Base-by-base conservation (phyloP, 2,888 invertebrate genomes). In the Drosophila leonis region DNA sequence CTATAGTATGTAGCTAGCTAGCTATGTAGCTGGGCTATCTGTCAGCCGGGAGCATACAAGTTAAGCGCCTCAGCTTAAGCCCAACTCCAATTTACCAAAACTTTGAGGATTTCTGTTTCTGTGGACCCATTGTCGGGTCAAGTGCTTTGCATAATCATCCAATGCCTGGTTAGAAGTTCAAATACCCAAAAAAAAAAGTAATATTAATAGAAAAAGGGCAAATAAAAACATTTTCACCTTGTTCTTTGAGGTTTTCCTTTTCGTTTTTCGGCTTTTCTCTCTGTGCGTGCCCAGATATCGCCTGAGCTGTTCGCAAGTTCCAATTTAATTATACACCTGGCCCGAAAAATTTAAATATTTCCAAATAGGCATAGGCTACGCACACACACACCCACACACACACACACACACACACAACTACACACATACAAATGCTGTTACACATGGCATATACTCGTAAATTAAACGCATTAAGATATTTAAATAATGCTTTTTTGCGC, bases 251-350 rank as follows among this genome's bases (percentile, higher is more conserved):
- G 29, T 10, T 20, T 41, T 52, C 4, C 15, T 20, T 35, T 18
- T 7, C 15, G 15, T n/a, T 29, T 29, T 44, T 12, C 12, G 12
- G 24, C 20, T 39, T 48, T 54, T 24, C 44, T 27, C n/a, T 37
- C 10, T 72, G 89, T 89, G 89, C 78, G 87, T 72, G 86, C 72
- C 41, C 46, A 56, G 52, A 46, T 61, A 63, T 69, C 33, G 67
- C 59, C 66, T 69, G 61, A 67, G 70, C 48, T 51, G 62, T 39
- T 69, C 64, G 61, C 73, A 72, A 74, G 72, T 70, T 83, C 78
- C 87, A 89, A 83, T 83, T 83, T 87, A 87, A 83, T 83, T 83
- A 89, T 87, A 89, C 83, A 89, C 89, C 83, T 89, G 84, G 54
- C 67, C 66, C 55, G 4, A 24, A 42, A 76, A 70, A 83, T 83